phyloP scores from a whole-genome alignment of 2,888 invertebrate genomes.

The Cantharis lateralis region DNA sequence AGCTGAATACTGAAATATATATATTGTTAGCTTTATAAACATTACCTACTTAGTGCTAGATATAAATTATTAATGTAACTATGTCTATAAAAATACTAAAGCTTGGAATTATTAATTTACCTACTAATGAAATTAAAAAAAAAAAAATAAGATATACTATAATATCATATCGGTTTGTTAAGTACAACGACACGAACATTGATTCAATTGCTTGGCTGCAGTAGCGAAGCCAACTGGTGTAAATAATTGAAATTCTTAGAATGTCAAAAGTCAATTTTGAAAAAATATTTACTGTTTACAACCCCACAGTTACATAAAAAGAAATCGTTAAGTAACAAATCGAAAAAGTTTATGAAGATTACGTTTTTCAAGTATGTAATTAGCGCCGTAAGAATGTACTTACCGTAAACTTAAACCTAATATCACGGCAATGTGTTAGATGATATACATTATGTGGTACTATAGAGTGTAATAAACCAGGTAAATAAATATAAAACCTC shows the following conservation, averaged over 20 bases:
- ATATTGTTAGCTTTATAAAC: not conserved
- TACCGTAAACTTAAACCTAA: not conserved
- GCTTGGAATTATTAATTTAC: not conserved
- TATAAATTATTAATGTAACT: not conserved
- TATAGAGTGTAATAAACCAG: not conserved
- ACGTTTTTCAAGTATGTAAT: not conserved
- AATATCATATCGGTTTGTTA: not conserved
- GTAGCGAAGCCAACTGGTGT: not conserved
- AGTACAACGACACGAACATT: not conserved
- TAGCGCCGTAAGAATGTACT: not conserved
- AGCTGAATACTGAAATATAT: not conserved
- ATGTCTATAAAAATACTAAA: not conserved
- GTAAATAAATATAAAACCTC: not conserved
- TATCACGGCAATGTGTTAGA: not conserved
- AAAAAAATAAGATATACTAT: not conserved
- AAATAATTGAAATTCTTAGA: not conserved
- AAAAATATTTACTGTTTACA: not conserved
- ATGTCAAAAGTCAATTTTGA: not conserved
- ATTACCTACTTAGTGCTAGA: not conserved
- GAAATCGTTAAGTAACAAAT: not conserved
- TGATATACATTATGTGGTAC: not conserved
- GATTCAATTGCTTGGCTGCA: not conserved
- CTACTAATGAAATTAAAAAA: not conserved
- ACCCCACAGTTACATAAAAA: not conserved
- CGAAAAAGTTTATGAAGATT: not conserved